phyloP scores from a whole-genome alignment of 1,140 invertebrate genomes.

The Drosophila nigromelanica region DNA sequence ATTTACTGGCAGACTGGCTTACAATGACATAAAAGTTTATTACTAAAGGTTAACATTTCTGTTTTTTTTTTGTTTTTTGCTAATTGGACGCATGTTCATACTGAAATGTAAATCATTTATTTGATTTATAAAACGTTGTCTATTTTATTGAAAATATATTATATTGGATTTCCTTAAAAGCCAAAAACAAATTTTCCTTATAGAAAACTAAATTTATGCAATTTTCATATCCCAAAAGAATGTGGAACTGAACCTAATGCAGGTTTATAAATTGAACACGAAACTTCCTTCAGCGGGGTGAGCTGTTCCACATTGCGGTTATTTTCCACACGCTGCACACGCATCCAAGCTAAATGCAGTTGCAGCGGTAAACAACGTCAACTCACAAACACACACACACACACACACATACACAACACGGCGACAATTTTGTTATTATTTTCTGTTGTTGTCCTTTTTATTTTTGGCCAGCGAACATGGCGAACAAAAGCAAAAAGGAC shows the following conservation, averaged over 20 bases:
- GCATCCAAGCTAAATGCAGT: constrained; percentile 3
- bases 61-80: no score
- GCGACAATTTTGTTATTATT: constrained; percentile 14
- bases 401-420: background rate
- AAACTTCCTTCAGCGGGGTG: background rate
- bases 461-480: constrained; percentile 6
- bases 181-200: background rate
- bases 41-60: no score
- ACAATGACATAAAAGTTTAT: no score
- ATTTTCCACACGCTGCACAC: constrained; percentile 1
- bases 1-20: no score
- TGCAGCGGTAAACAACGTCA: constrained; percentile 4
- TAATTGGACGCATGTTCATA: no score
- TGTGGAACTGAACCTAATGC: background rate
- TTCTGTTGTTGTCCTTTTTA: background rate
- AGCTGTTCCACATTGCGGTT: constrained; percentile 3
- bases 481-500: constrained; percentile 35
- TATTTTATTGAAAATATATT: no score
- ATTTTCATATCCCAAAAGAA: background rate
- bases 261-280: constrained; percentile 1
- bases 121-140: no score
- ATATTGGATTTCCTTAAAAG: background rate
- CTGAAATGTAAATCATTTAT: no score
- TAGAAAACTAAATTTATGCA: background rate
- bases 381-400: background rate